These are phyloP conservation scores for Meloidogyne hapla DNA, from an alignment of 1,140 invertebrate genomes.

Conservation along the genomic window DNA sequence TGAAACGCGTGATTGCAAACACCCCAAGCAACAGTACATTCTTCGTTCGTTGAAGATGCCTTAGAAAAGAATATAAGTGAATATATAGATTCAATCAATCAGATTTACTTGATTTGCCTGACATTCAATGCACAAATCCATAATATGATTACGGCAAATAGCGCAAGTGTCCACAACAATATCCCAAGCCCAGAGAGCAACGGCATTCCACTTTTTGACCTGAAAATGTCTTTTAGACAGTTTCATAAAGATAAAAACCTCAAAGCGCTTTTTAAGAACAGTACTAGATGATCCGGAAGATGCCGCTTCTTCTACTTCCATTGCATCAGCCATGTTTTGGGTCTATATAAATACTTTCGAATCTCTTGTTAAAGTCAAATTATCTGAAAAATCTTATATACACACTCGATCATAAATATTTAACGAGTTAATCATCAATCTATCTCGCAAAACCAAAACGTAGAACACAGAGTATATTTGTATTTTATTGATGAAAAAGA, in stretches of 20 bases:
- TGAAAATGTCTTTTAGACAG: constrained; percentile 5
- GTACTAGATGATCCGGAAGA: not conserved
- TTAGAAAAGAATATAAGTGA: constrained; percentile 1
- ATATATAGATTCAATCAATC: not conserved
- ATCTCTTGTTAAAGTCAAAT: too few relatives aligned
- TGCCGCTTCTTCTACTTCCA: constrained; percentile 41
- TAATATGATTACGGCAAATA: constrained; percentile 99
- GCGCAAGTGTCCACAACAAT: constrained; percentile 99
- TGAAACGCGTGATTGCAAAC: constrained; percentile 99
- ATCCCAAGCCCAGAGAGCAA: constrained; percentile 82
- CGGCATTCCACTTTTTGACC: constrained; percentile 52
- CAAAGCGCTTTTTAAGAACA: constrained; percentile 38
- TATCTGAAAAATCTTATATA: too few relatives aligned
- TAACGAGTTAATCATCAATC: too few relatives aligned
- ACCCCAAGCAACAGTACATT: constrained; percentile 99
- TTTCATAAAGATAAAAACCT: constrained; percentile 11
- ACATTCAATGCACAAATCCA: constrained; percentile 99
- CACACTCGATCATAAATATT: too few relatives aligned
- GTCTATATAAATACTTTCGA: not conserved
- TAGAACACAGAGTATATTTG: too few relatives aligned
- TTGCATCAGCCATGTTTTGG: constrained; percentile 32
- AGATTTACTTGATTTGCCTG: constrained; percentile 83
- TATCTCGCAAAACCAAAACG: too few relatives aligned
- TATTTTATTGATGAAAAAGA: too few relatives aligned
- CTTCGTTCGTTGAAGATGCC: constrained; percentile 70